phyloP scores from a whole-genome alignment of 2,888 invertebrate genomes.

The Lottia scabra region DNA sequence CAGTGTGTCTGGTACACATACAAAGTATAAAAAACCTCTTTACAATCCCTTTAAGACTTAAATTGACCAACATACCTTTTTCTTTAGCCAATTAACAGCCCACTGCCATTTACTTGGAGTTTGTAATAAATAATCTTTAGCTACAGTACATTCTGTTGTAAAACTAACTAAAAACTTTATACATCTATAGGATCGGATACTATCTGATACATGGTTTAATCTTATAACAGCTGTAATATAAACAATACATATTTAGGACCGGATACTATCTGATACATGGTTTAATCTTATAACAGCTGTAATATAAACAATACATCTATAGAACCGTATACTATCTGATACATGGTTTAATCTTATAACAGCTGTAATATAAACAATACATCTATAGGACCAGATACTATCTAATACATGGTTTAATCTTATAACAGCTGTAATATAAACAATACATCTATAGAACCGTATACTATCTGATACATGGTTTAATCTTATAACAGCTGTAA shows the following conservation, averaged over 20 bases:
- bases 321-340: slow-evolving; percentile 70
- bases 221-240: slow-evolving; percentile 62
- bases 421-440: slow-evolving; percentile 58
- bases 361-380: slow-evolving; percentile 60
- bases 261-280: slow-evolving; percentile 68
- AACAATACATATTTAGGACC: slow-evolving; percentile 71
- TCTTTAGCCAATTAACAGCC: slow-evolving; percentile 72
- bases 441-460: slow-evolving; percentile 71
- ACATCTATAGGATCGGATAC: slow-evolving; percentile 71
- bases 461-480: slow-evolving; percentile 69
- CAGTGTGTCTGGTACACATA: no score
- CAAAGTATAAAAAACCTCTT: no score
- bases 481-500: slow-evolving; percentile 63
- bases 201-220: slow-evolving; percentile 68
- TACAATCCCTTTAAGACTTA: no score
- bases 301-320: slow-evolving; percentile 67
- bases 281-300: slow-evolving; percentile 66
- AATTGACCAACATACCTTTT: no score
- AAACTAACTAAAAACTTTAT: slow-evolving; percentile 71
- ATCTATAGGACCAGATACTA: slow-evolving; percentile 71
- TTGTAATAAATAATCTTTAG: slow-evolving; percentile 69
- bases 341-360: slow-evolving; percentile 67
- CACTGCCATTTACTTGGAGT: slow-evolving; percentile 70
- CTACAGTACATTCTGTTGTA: slow-evolving; percentile 65
- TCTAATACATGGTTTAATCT: slow-evolving; percentile 67